A percentile compares a stretch with the other conserved stretches of the same genome.
Evolutionary conservation across 1,140 invertebrate genomes (phyloP).

Genomic region (Heliconius himera): DNA sequence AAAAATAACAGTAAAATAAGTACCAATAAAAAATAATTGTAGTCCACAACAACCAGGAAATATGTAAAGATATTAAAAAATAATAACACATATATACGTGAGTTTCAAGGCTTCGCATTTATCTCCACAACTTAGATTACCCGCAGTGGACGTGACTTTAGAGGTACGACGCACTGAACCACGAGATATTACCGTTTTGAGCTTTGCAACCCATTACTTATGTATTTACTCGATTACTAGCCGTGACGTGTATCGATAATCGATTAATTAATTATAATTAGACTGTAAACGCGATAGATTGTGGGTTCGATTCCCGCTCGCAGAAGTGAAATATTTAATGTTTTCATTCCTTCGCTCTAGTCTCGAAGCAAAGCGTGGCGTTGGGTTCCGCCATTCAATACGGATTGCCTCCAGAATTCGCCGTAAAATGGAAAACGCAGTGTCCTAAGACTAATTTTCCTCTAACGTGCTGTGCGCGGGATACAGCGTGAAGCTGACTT

Average conservation of each 20-base stretch:
- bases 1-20: too few relatives aligned
- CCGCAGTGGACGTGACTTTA: conserved; percentile 71
- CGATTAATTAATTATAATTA: conserved; percentile 7
- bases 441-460: too few relatives aligned
- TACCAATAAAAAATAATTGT: too few relatives aligned
- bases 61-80: neutral
- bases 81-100: conserved; percentile 12
- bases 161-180: conserved; percentile 66
- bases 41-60: neutral
- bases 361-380: too few relatives aligned
- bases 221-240: conserved; percentile 27
- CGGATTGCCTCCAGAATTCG: too few relatives aligned
- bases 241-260: conserved; percentile 29
- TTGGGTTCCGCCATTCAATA: too few relatives aligned
- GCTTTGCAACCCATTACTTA: conserved; percentile 43
- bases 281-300: too few relatives aligned
- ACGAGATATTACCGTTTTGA: conserved; percentile 68
- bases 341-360: too few relatives aligned
- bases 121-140: conserved; percentile 74
- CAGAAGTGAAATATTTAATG: too few relatives aligned
- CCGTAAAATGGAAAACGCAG: too few relatives aligned
- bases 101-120: conserved; percentile 56
- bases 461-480: too few relatives aligned
- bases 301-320: too few relatives aligned
- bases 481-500: neutral